A percentile compares a stretch with the other conserved stretches of the same genome.
These are phyloP conservation scores for Cygnus olor DNA, from an alignment of 2,797 vertebrate genomes.

Conservation along the genomic window DNA sequence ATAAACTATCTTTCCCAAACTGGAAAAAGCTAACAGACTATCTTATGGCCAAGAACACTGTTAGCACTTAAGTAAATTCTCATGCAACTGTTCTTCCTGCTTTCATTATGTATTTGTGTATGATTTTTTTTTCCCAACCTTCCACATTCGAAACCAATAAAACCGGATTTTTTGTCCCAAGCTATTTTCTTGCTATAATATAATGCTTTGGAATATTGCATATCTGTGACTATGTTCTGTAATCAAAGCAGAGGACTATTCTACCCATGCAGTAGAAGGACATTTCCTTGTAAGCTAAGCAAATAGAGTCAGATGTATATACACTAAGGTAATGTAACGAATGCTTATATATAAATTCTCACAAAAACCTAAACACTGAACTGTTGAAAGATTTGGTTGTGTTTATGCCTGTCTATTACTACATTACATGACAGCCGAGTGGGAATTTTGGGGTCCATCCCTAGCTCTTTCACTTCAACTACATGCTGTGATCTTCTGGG, in stretches of 20 bases:
- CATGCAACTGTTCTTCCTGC: neutral
- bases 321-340: neutral
- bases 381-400: neutral
- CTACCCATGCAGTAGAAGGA: neutral
- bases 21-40: neutral
- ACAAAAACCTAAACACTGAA: neutral
- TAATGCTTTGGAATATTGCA: neutral
- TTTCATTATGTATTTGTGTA: neutral
- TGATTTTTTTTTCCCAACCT: neutral
- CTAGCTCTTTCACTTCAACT: neutral
- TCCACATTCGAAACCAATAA: neutral
- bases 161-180: neutral
- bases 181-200: neutral
- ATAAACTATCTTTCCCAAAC: neutral
- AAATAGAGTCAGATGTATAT: neutral
- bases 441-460: neutral
- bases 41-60: neutral
- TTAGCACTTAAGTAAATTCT: neutral
- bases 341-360: neutral
- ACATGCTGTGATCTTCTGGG: neutral
- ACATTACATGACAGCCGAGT: neutral
- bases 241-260: neutral
- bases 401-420: neutral
- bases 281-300: neutral
- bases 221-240: neutral